Percentiles rank a stretch among this genome's conserved stretches.
Conservation (phyloP, 2,888 invertebrate species). For the Malthinus flaveolus region DNA sequence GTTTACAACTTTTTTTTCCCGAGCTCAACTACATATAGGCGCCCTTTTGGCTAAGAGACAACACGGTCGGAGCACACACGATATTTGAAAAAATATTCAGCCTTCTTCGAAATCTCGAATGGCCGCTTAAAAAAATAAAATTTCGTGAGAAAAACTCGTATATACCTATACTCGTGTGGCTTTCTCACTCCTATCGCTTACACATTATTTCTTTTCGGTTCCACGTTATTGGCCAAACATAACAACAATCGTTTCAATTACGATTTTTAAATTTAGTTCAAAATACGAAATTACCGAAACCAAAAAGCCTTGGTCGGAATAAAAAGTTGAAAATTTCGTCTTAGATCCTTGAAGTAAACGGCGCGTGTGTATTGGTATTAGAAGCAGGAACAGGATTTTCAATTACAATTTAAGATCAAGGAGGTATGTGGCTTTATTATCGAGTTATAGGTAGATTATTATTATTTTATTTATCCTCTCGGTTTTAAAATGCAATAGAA, state of each 20-base stretch:
- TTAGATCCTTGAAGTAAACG: conserved; percentile 34
- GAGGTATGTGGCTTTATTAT: conserved; percentile 35
- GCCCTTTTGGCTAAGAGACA: conserved; percentile 10
- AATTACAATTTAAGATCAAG: conserved; percentile 35
- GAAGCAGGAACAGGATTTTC: conserved; percentile 42
- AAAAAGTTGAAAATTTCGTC: conserved; percentile 18
- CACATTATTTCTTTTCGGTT: conserved; percentile 19
- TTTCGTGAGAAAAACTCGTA: too few species aligned
- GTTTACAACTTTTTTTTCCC: too few species aligned
- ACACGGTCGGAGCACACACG: too few species aligned
- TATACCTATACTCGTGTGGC: too few species aligned
- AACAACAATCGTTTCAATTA: conserved; percentile 4
- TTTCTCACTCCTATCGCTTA: conserved; percentile 30
- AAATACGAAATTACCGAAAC: too few species aligned
- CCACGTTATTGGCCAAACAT: conserved; percentile 24
- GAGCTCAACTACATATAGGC: conserved; percentile 26
- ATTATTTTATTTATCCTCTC: conserved; percentile 37
- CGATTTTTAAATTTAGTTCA: not conserved
- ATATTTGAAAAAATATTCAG: too few species aligned
- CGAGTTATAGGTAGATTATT: conserved; percentile 24
- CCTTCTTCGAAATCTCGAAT: too few species aligned
- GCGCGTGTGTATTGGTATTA: conserved; percentile 36
- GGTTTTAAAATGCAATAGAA: conserved; percentile 41
- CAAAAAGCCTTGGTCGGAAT: too few species aligned
- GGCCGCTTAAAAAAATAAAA: too few species aligned